Conservation (phyloP, 2,113 vertebrate species). For the Oreochromis aureus region DNA sequence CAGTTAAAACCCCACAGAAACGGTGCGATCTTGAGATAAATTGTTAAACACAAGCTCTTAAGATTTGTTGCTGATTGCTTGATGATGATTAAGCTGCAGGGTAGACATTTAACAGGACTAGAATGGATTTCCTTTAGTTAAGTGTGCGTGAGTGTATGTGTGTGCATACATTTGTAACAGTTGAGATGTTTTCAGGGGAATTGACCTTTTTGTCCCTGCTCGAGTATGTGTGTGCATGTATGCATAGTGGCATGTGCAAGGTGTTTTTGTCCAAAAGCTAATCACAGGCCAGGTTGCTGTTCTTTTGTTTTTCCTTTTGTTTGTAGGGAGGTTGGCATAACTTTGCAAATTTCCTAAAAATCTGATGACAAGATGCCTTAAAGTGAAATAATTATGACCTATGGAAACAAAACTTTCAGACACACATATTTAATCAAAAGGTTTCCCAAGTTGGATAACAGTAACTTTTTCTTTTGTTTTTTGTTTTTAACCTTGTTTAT, state of each 20-base stretch:
- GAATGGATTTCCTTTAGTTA: background rate
- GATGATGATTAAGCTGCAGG: conserved; percentile 18
- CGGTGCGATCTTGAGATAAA: conserved; percentile 19
- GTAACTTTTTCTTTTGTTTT: background rate
- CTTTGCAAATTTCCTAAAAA: background rate
- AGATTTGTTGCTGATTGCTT: conserved; percentile 30
- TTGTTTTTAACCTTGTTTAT: background rate
- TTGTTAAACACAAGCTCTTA: conserved; percentile 16
- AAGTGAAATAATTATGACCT: background rate
- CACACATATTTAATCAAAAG: background rate
- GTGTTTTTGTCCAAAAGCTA: background rate
- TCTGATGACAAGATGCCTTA: background rate
- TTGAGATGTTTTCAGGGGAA: conserved; percentile 10
- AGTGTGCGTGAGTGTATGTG: background rate
- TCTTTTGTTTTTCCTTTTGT: background rate
- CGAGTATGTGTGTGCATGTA: background rate
- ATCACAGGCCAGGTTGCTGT: background rate
- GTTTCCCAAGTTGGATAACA: background rate
- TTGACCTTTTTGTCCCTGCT: background rate
- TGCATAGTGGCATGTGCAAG: background rate
- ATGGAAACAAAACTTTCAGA: background rate
- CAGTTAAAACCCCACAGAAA: conserved; percentile 21
- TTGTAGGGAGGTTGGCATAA: background rate
- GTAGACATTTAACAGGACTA: background rate
- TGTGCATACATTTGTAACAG: conserved; percentile 31